Evolutionary conservation across 2,797 vertebrate species (phyloP), one percentile per base, ranked within the genome.

Genomic region (Anniella stebbinsi): DNA sequence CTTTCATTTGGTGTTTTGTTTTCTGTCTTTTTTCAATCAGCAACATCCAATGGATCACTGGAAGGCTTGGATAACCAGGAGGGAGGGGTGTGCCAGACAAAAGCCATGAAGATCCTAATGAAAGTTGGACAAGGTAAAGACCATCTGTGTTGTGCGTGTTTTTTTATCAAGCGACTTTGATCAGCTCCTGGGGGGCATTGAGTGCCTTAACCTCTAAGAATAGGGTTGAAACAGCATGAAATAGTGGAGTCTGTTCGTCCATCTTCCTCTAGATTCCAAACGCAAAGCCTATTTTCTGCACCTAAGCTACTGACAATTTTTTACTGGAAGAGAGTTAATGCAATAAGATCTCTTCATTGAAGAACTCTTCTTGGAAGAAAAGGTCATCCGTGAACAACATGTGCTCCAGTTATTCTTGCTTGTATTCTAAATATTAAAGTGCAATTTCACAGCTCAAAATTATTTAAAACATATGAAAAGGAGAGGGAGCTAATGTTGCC

Each of bases 81-180:
- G 96, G 99, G 99, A 94, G 99, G 99, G 91, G 98, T 99, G 93
- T 99, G 99, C 97, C 98, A 98, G 98, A 99, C 98, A 97, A 99
- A 98, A 98, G 98, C 98, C 97, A 99, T 99, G 99, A 99, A 99
- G 98, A 99, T 99, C 96, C 97, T 99, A 97, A 99, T 99, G 99
- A 99, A 99, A 98, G 99, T 99, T 98, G 99, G 98, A 97, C 99
- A 99, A 98, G 98, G 99, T 99, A 98, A 99, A 98, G 98, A 96
- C 93, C 93, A 92, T 91, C 95, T 97, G 94, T 96, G 57, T 60
- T 23, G 94, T 92, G 60, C 21, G 60, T 3, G 3, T 63, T 63
- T 96, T 95, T 41, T 95, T 93, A 76, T 92, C 89, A 95, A 95
- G 95, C 94, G 94, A 92, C 95, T 95, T 90, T 95, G 92, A 95